Conservation (phyloP, 2,113 vertebrate species). For the Dunckerocampus dactyliophorus region DNA sequence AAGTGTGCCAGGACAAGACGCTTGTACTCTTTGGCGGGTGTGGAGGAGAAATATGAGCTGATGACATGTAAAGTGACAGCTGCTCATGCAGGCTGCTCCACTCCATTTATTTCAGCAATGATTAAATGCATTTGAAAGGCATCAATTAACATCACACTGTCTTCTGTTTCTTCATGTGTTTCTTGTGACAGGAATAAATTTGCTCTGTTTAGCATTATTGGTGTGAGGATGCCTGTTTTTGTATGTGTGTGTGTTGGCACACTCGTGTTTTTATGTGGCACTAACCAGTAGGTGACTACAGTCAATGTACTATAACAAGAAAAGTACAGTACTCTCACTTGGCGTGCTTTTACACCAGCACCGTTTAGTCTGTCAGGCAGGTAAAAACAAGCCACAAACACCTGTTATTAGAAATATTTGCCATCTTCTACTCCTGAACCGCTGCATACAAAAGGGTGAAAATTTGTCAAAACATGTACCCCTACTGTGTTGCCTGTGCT, state of each 20-base stretch:
- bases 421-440: no score
- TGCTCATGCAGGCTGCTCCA: slow-evolving; percentile 48
- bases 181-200: slow-evolving; percentile 32
- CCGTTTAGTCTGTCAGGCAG: no score
- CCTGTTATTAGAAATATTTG: no score
- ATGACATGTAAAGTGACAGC: slow-evolving; percentile 51
- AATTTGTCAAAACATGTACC: no score
- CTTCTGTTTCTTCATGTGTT: slow-evolving; percentile 38
- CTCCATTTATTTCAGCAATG: slow-evolving; percentile 54
- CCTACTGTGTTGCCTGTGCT: no score
- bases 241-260: neutral
- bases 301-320: neutral
- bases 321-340: neutral
- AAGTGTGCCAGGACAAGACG: slow-evolving; percentile 21
- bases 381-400: no score
- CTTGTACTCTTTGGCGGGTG: neutral
- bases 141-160: slow-evolving; percentile 46
- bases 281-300: neutral
- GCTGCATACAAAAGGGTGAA: no score
- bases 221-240: neutral
- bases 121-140: slow-evolving; percentile 54
- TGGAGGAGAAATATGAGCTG: slow-evolving; percentile 25
- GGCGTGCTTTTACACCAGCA: no score
- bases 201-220: slow-evolving; percentile 19
- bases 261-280: neutral